These are phyloP conservation scores for Cottoperca gobio DNA, from an alignment of 2,797 vertebrate genomes.

Conservation along the genomic window DNA sequence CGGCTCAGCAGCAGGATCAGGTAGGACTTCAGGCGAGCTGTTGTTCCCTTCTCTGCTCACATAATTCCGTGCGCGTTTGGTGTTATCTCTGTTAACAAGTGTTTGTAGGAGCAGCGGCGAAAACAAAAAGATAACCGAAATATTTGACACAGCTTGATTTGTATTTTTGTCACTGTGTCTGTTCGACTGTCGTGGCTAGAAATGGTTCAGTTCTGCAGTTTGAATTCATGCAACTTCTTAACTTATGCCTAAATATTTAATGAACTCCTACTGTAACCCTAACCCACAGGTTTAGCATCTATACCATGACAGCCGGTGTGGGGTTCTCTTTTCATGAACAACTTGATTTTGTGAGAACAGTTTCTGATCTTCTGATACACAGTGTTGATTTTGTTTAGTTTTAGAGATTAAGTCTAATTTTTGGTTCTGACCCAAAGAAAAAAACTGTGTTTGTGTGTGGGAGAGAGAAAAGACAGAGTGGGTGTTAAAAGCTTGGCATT, in stretches of 20 bases:
- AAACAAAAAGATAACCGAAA: slow-evolving; percentile 7
- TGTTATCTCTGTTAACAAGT: neutral
- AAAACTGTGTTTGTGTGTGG: neutral
- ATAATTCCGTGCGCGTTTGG: neutral
- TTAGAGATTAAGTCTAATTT: slow-evolving; percentile 4
- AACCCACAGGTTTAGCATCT: slow-evolving; percentile 40
- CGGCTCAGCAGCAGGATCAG: slow-evolving; percentile 91
- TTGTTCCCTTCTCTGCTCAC: neutral
- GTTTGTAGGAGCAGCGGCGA: neutral
- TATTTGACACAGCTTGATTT: neutral
- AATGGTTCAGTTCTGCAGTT: neutral
- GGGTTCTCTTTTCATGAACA: slow-evolving; percentile 32
- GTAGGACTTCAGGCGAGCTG: slow-evolving; percentile 75
- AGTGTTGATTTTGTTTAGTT: neutral
- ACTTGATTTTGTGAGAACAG: neutral
- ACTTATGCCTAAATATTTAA: slow-evolving; percentile 65
- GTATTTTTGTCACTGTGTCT: neutral
- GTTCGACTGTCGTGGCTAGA: neutral
- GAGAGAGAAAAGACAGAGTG: slow-evolving; percentile 23
- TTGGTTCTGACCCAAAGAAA: neutral
- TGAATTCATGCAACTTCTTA: slow-evolving; percentile 34
- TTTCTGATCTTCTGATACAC: neutral
- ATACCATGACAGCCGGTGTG: neutral
- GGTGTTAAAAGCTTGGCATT: slow-evolving; percentile 46
- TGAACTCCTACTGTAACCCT: slow-evolving; percentile 44